Conservation (phyloP, 2,888 invertebrate species). For the Hetaerina titia region DNA sequence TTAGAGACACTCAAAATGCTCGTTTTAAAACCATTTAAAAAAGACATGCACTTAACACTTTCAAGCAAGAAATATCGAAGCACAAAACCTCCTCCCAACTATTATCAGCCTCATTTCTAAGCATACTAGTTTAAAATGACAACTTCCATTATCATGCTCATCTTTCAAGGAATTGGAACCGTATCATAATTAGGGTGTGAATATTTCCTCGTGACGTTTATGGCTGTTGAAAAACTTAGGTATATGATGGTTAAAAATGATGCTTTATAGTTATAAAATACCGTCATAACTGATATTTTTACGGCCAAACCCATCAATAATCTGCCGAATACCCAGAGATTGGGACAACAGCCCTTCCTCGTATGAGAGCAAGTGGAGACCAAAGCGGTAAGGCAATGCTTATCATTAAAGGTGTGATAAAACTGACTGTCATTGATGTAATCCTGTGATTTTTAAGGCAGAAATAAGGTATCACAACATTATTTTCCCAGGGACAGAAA, state of each 20-base stretch:
- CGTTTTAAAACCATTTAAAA: no score
- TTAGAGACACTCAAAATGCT: no score
- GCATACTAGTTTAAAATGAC: neutral
- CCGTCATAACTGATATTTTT: neutral
- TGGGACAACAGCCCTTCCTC: neutral
- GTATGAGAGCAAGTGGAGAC: neutral
- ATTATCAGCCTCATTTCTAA: neutral
- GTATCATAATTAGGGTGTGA: neutral
- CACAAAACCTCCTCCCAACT: neutral
- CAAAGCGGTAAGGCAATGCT: no score
- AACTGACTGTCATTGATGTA: no score
- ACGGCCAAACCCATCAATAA: neutral
- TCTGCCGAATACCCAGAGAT: neutral
- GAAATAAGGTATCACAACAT: no score
- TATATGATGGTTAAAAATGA: neutral
- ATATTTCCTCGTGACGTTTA: neutral
- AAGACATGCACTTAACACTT: no score
- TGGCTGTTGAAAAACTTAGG: neutral
- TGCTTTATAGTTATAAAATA: neutral
- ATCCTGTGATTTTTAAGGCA: no score
- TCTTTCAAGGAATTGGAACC: neutral
- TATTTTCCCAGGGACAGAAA: no score
- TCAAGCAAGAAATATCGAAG: neutral
- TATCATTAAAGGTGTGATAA: no score
- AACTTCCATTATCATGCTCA: neutral